Conservation (phyloP, 1,140 invertebrate genomes). For the Papilio dardanus region DNA sequence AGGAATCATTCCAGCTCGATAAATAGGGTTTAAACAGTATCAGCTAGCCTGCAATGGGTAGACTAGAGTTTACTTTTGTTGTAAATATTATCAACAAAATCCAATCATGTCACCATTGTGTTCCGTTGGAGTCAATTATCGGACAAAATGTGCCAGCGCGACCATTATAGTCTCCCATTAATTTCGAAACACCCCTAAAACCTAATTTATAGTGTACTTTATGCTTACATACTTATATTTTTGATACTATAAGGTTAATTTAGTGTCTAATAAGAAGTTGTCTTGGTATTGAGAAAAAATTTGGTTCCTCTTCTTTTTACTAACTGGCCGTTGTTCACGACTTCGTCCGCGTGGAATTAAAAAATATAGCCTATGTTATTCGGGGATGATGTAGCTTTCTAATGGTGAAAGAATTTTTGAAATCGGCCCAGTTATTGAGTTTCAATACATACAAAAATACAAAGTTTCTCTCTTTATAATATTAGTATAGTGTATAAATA, state of each 20-base stretch:
- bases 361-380: too few relatives aligned
- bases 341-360: too few relatives aligned
- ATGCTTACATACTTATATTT: slow-evolving; percentile 25
- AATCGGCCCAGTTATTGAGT: too few relatives aligned
- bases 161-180: slow-evolving; percentile 31
- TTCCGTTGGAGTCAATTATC: slow-evolving; percentile 33
- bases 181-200: slow-evolving; percentile 32
- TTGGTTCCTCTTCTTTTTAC: neutral
- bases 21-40: too few relatives aligned
- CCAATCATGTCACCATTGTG: slow-evolving; percentile 37
- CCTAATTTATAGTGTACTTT: slow-evolving; percentile 30
- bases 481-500: too few relatives aligned
- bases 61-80: neutral
- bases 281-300: neutral
- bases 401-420: too few relatives aligned
- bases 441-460: too few relatives aligned
- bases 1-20: too few relatives aligned
- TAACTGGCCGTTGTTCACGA: too few relatives aligned
- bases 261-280: neutral
- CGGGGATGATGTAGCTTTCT: too few relatives aligned
- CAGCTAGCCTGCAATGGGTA: neutral
- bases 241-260: neutral
- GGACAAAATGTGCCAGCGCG: slow-evolving; percentile 26
- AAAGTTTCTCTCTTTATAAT: too few relatives aligned
- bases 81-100: slow-evolving; percentile 18